Percentiles rank a stretch among this genome's conserved stretches.
Conservation (phyloP, 2,888 invertebrate genomes). For the Zygaena filipendulae region DNA sequence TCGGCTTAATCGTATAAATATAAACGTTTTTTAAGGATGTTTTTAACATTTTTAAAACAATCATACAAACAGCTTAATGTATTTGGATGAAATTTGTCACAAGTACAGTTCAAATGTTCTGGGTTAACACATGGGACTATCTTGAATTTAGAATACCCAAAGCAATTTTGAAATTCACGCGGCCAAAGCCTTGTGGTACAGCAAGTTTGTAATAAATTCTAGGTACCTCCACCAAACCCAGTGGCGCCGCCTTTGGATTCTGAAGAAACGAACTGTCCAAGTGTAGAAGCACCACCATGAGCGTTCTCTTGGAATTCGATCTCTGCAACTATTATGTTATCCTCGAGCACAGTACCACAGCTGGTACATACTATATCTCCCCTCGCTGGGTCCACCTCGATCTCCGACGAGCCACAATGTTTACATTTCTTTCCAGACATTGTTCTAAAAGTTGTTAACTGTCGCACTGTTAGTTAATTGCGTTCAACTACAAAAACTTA, state of each 20-base stretch:
- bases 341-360: constrained; percentile 96
- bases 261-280: constrained; percentile 93
- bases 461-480: background rate
- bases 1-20: too few relatives aligned
- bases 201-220: too few relatives aligned
- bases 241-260: constrained; percentile 88
- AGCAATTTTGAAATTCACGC: too few relatives aligned
- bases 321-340: constrained; percentile 96
- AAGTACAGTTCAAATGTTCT: too few relatives aligned
- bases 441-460: constrained; percentile 14
- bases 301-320: constrained; percentile 95
- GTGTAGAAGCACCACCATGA: constrained; percentile 86
- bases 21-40: too few relatives aligned
- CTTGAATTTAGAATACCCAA: too few relatives aligned
- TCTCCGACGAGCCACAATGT: constrained; percentile 89
- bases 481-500: too few relatives aligned
- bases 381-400: constrained; percentile 93
- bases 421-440: constrained; percentile 82
- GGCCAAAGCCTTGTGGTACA: too few relatives aligned
- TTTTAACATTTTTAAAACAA: too few relatives aligned
- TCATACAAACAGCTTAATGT: too few relatives aligned
- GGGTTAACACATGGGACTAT: too few relatives aligned
- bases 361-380: constrained; percentile 96
- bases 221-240: constrained; percentile 80
- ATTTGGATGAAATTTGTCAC: too few relatives aligned